Evolutionary conservation across 2,113 vertebrate genomes (phyloP).

Genomic region (Sclerurus mexicanus): DNA sequence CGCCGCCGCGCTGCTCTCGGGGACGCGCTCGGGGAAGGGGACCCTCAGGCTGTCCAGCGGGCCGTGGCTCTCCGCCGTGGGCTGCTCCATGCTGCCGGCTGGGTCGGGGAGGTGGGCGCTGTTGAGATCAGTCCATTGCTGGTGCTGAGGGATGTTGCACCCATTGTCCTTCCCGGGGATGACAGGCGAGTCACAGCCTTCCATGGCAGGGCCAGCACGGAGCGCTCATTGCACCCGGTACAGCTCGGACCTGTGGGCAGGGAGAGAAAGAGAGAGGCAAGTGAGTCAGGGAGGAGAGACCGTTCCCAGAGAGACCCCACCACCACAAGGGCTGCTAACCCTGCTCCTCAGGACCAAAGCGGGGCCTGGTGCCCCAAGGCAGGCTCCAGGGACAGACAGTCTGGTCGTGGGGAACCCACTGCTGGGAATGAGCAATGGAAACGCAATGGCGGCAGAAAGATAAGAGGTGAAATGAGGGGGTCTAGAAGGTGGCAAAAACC

Average conservation of each 20-base stretch:
- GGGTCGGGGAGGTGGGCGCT: conserved; percentile 88
- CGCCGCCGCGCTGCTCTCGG: conserved; percentile 61
- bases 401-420: fast-evolving
- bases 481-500: neutral
- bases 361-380: fast-evolving
- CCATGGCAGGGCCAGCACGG: conserved; percentile 98
- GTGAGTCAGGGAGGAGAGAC: neutral
- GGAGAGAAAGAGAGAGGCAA: conserved; percentile 27
- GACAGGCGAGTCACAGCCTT: conserved; percentile 99
- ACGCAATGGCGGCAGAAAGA: fast-evolving
- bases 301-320: fast-evolving
- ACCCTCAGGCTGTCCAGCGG: conserved; percentile 80
- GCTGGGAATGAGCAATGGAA: neutral
- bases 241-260: conserved; percentile 76
- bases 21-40: conserved; percentile 72
- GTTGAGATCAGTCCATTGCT: conserved; percentile 97
- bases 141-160: conserved; percentile 89
- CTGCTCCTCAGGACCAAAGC: fast-evolving
- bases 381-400: neutral
- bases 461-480: neutral
- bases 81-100: conserved; percentile 87
- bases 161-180: conserved; percentile 99
- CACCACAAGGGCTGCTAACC: fast-evolving
- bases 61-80: conserved; percentile 69
- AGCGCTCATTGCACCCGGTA: conserved; percentile 98